A percentile compares a stretch with the other conserved stretches of the same genome.
phyloP scores from a whole-genome alignment of 2,797 vertebrate species.

The Sebastes cheni region DNA sequence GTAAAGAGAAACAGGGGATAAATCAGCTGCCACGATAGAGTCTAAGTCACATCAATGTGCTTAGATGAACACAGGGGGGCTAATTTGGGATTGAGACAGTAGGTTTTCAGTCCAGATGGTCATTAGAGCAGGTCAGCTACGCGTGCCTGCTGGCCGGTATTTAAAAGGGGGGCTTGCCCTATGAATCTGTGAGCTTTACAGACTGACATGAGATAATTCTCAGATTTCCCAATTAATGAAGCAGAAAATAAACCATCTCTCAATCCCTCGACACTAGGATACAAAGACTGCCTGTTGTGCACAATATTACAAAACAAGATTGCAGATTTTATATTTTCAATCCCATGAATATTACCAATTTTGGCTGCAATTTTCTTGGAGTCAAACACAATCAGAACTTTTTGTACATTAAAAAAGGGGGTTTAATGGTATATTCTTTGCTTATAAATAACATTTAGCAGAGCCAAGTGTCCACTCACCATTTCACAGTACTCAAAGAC shows the following conservation, averaged over 20 bases:
- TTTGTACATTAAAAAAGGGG: neutral
- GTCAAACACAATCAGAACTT: neutral
- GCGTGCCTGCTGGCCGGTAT: slow-evolving; percentile 5
- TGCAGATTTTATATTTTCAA: neutral
- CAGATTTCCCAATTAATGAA: slow-evolving; percentile 27
- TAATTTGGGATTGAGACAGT: slow-evolving; percentile 29
- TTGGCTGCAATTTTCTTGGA: neutral
- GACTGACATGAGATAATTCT: slow-evolving; percentile 12
- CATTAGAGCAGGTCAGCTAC: slow-evolving; percentile 1
- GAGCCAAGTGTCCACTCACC: slow-evolving; percentile 83
- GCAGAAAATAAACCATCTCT: neutral
- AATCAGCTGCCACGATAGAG: slow-evolving; percentile 58
- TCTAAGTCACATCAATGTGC: slow-evolving; percentile 24
- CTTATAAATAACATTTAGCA: neutral
- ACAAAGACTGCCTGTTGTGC: neutral
- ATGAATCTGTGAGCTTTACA: slow-evolving; percentile 22
- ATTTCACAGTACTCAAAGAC: slow-evolving; percentile 97
- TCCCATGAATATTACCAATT: neutral
- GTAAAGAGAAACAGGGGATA: slow-evolving; percentile 67
- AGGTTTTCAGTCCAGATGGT: slow-evolving; percentile 6
- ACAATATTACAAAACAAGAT: neutral
- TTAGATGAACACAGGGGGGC: slow-evolving; percentile 10
- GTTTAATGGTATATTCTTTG: neutral
- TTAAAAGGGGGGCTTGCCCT: slow-evolving; percentile 1
- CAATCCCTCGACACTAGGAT: neutral